Evolutionary conservation across 1,140 invertebrate genomes (phyloP), one percentile per base, ranked within the genome.

Genomic region (Zaprionus africanus): DNA sequence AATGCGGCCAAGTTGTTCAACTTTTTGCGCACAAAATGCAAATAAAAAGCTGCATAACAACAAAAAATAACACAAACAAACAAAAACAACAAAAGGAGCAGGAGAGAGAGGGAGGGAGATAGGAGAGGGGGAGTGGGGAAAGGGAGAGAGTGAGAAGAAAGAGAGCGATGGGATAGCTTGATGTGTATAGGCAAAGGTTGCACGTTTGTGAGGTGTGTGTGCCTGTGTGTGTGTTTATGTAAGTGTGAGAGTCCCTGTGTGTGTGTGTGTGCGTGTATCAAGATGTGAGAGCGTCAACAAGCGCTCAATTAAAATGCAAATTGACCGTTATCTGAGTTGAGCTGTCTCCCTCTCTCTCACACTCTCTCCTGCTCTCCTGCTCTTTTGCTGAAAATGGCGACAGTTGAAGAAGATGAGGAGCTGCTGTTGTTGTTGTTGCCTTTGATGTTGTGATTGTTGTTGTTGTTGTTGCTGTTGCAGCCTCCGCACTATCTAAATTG

Each of bases 301-400:
- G 71, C 78, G 71, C 71, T 76, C 77, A 88, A 87, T 87, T 87
- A 87, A 88, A 81, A 84, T 87, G 84, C 84, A 88, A 87, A 87
- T 88, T 78, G 78, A 70, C 66, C 63, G 74, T 72, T 76, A 76
- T 63, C 51, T 76, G 56, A 64, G 53, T 53, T 59, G 24, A 34
- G 19, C 22, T 41, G 67, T 9, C n/a, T 19, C n/a, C 7, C 41
- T 19, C 28, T 38, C 43, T 36, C 66, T 28, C 28, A 6, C 26
- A 24, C 53, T 1, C n/a, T 1, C 28, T 38, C 31, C 17, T 24
- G 19, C 49, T 36, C 9, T 34, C 31, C 7, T 31, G 36, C 59
- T 67, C 72, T 75, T 13, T 24, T 22, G 24, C 56, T 28, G 15
- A 64, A 71, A 72, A 75, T 75, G 73, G 68, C 68, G 68, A 71